These are phyloP conservation scores for Anoplophora glabripennis DNA, from an alignment of 1,140 invertebrate species.

Conservation along the genomic window DNA sequence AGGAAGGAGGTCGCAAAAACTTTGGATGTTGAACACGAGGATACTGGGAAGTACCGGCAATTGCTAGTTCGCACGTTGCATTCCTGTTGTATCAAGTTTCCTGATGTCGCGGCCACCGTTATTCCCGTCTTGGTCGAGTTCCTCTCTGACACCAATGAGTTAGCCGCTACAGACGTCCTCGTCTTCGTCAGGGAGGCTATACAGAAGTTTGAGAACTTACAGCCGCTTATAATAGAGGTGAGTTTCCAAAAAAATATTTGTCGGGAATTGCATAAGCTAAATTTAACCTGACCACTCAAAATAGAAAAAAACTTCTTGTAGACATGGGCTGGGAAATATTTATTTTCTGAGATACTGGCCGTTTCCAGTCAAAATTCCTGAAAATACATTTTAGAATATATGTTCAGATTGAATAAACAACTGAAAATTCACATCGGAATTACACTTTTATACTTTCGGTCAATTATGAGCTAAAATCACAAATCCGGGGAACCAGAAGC, in stretches of 20 bases:
- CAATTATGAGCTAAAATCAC: too few species aligned
- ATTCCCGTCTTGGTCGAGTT: slow-evolving; percentile 96
- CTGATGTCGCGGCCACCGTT: slow-evolving; percentile 90
- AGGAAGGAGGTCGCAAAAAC: slow-evolving; percentile 95
- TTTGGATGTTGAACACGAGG: slow-evolving; percentile 88
- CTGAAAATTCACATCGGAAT: too few species aligned
- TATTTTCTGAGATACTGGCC: too few species aligned
- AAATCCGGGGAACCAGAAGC: too few species aligned
- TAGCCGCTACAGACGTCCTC: slow-evolving; percentile 91
- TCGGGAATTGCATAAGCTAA: slow-evolving; percentile 14
- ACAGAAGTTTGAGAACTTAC: slow-evolving; percentile 82
- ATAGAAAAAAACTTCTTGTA: too few species aligned
- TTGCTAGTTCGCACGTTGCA: slow-evolving; percentile 93
- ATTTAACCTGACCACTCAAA: too few species aligned
- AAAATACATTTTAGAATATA: too few species aligned
- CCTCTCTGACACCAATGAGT: slow-evolving; percentile 90
- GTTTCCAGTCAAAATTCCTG: too few species aligned
- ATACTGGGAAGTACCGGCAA: slow-evolving; percentile 94
- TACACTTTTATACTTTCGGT: too few species aligned
- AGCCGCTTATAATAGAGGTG: slow-evolving; percentile 76
- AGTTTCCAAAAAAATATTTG: slow-evolving; percentile 8
- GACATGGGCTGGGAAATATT: too few species aligned
- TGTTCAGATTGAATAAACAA: too few species aligned
- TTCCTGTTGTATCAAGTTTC: slow-evolving; percentile 95
- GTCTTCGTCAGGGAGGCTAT: slow-evolving; percentile 94